Evolutionary conservation across 2,888 invertebrate species (phyloP).

Genomic region (Chromoteleia sp.): DNA sequence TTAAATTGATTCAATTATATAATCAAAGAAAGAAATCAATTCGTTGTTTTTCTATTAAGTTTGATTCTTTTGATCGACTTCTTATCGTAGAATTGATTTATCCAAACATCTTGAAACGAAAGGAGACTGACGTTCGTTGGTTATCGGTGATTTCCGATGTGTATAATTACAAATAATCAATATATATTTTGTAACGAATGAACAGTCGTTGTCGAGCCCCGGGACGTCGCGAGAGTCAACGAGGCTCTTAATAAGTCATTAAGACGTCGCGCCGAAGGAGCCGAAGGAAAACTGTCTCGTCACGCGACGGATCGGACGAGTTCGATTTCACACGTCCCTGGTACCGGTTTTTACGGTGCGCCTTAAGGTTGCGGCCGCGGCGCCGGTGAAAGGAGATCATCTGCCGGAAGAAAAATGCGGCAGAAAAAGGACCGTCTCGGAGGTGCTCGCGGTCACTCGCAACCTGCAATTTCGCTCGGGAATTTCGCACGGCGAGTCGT

Average conservation of each 20-base stretch:
- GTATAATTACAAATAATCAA: constrained; percentile 17
- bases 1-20: no score
- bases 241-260: constrained; percentile 51
- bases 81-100: no score
- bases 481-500: constrained; percentile 9
- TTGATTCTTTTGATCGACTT: no score
- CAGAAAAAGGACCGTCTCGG: constrained; percentile 45
- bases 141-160: not conserved
- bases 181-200: constrained; percentile 27
- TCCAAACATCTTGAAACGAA: no score
- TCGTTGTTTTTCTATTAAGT: no score
- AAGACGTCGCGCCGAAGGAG: constrained; percentile 16
- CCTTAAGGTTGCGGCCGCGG: constrained; percentile 31
- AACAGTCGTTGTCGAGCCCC: not conserved
- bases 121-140: constrained; percentile 5
- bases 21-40: no score
- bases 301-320: constrained; percentile 39
- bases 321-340: constrained; percentile 54
- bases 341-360: constrained; percentile 31
- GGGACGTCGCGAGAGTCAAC: not conserved
- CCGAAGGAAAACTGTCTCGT: constrained; percentile 19
- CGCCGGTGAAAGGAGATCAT: constrained; percentile 71
- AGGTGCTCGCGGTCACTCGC: constrained; percentile 25
- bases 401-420: constrained; percentile 49
- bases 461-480: constrained; percentile 36